phyloP scores from a whole-genome alignment of 2,888 invertebrate species.

The Laspeyria flexula region DNA sequence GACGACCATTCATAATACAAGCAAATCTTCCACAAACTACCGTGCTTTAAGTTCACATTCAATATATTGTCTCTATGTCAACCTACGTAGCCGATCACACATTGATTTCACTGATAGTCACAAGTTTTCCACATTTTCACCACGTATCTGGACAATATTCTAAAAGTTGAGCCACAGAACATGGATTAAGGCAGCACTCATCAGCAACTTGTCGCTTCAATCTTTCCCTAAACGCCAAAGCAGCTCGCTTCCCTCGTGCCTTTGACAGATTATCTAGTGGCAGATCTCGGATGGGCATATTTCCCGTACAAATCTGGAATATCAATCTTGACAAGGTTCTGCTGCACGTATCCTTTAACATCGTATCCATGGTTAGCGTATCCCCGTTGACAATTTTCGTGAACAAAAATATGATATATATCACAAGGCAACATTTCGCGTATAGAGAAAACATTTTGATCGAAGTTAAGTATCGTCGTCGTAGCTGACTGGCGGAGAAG shows the following conservation, averaged over 20 bases:
- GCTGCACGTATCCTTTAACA: conserved; percentile 62
- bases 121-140: conserved; percentile 48
- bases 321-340: conserved; percentile 58
- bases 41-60: conserved; percentile 22
- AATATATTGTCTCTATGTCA: conserved; percentile 16
- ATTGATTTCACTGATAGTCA: conserved; percentile 31
- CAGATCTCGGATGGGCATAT: conserved; percentile 51
- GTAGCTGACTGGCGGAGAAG: conserved; percentile 52
- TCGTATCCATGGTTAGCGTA: conserved; percentile 56
- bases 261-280: conserved; percentile 51
- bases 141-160: conserved; percentile 75
- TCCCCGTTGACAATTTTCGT: conserved; percentile 55
- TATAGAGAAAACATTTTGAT: conserved; percentile 59
- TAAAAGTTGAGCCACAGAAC: conserved; percentile 68
- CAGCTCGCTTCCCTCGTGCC: conserved; percentile 61
- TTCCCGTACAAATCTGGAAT: conserved; percentile 64
- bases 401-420: conserved; percentile 57
- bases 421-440: conserved; percentile 51
- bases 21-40: conserved; percentile 23
- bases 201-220: conserved; percentile 63
- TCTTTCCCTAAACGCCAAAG: conserved; percentile 57
- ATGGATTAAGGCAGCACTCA: conserved; percentile 68
- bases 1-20: conserved; percentile 24
- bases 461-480: conserved; percentile 46
- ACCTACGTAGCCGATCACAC: conserved; percentile 28